phyloP scores from a whole-genome alignment of 1,140 invertebrate species.

The Kradibia gibbosae region DNA sequence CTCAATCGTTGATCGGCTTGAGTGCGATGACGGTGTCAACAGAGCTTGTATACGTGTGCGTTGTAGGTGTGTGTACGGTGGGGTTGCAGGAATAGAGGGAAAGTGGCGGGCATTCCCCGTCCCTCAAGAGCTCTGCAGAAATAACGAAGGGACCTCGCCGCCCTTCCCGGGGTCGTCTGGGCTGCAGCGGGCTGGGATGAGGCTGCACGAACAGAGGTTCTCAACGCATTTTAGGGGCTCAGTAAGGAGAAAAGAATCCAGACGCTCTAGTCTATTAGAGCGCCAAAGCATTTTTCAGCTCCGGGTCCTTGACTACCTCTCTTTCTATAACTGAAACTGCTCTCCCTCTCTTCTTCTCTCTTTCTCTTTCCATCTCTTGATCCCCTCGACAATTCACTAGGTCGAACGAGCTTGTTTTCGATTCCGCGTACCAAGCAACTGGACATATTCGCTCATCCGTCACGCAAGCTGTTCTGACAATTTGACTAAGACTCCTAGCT shows the following conservation, averaged over 20 bases:
- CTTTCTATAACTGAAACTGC: too few relatives aligned
- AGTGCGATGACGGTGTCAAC: background rate
- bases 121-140: background rate
- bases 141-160: constrained; percentile 48
- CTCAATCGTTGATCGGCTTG: background rate
- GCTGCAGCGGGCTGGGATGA: constrained; percentile 66
- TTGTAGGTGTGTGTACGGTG: too few relatives aligned
- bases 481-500: background rate
- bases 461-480: background rate
- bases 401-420: background rate
- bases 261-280: background rate
- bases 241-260: too few relatives aligned
- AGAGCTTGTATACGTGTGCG: too few relatives aligned
- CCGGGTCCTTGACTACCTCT: background rate
- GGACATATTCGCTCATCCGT: background rate
- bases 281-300: background rate
- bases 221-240: constrained; percentile 60
- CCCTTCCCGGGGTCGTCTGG: constrained; percentile 63
- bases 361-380: background rate
- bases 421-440: background rate
- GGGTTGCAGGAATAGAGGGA: constrained; percentile 4
- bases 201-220: constrained; percentile 63
- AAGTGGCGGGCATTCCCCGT: background rate
- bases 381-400: too few relatives aligned
- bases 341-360: constrained; percentile 14